phyloP scores from a whole-genome alignment of 1,140 invertebrate species.

The Sipha flava region DNA sequence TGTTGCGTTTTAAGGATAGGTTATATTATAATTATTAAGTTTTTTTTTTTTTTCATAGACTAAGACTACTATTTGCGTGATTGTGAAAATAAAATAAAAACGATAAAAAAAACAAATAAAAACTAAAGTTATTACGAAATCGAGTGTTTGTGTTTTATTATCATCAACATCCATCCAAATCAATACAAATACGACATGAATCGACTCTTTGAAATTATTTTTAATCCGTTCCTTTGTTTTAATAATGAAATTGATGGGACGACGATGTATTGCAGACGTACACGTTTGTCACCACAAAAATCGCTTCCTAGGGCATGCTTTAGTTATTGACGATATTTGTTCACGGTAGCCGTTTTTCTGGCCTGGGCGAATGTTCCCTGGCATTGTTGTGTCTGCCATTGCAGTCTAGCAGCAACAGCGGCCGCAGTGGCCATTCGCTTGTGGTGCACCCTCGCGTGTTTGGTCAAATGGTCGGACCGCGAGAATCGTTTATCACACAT shows the following conservation, averaged over 20 bases:
- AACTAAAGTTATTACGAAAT: conserved; percentile 9
- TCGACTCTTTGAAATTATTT: no score
- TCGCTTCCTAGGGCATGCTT: no score
- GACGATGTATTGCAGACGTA: no score
- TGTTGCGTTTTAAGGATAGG: conserved; percentile 27
- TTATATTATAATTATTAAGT: conserved; percentile 21
- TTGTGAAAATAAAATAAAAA: conserved; percentile 8
- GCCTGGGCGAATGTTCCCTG: neutral
- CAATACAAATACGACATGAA: no score
- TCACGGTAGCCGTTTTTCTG: no score
- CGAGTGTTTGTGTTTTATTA: neutral
- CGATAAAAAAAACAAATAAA: neutral
- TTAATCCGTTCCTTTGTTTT: no score
- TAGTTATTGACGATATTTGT: no score
- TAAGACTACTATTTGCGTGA: conserved; percentile 19
- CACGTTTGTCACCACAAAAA: no score
- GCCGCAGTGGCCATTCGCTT: neutral
- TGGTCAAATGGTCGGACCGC: conserved; percentile 80
- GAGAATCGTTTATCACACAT: conserved; percentile 80
- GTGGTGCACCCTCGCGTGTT: conserved; percentile 74
- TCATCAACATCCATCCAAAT: neutral
- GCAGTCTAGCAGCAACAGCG: neutral
- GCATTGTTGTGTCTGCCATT: neutral
- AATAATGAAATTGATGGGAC: no score
- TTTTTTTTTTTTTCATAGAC: conserved; percentile 14